Evolutionary conservation across 1,140 invertebrate species (phyloP), one percentile per base, ranked within the genome.

Genomic region (Bombus impatiens): DNA sequence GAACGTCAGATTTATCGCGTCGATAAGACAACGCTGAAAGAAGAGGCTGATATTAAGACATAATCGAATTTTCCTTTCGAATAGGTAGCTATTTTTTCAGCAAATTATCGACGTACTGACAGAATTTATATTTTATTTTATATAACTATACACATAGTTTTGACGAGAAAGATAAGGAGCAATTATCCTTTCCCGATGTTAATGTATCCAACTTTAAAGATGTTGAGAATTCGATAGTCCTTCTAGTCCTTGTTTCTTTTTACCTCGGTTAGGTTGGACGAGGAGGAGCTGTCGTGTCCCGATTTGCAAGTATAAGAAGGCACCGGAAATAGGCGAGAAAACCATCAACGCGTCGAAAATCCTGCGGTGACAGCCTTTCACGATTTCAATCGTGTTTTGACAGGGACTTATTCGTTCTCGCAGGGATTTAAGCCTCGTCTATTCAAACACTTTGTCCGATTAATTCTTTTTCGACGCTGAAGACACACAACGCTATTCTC

Each of bases 351-450:
- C 44, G 53, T 77, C 44, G 71, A 87, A 87, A 87, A 84, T 84
- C 75, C 62, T 76, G 32, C 67, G 78, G 68, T 72, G 89, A 89
- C 86, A 67, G 47, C 53, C 72, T 53, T 85, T 82, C 68, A 71
- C 85, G 35, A 35, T 53, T 53, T 47, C 62, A 77, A 90, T 87
- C 79, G 68, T 88, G 82, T 90, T 90, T 86, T 90, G 88, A 90
- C 88, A 90, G 70, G 79, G 88, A 78, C 81, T 89, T 89, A 80
- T 65, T 72, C 62, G 68, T 84, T 74, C 81, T 68, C 35, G 75
- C 62, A 62, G 71, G 42, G 86, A 44, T 86, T 82, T 82, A 78
- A 78, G 59, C 67, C 68, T 83, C 84, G n/a, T 47, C 79, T 79
- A 62, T 81, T 83, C 65, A 77, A 89, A 89, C 86, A 83, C 72